Base-by-base conservation (phyloP, 2,113 vertebrate species). In the Macheiramphus alcinus region DNA sequence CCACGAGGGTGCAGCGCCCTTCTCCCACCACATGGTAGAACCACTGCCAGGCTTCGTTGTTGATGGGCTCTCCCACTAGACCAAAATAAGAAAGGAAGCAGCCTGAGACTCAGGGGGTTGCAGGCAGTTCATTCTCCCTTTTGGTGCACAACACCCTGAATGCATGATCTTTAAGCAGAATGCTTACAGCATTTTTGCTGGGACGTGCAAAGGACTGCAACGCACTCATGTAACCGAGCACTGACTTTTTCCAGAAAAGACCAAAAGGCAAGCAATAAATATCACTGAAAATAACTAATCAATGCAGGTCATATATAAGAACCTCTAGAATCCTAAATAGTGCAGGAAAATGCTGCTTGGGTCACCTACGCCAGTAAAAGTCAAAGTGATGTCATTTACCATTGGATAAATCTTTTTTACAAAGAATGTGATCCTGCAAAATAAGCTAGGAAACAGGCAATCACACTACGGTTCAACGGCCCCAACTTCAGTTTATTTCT, bases 31-130 rank as follows among this genome's bases (percentile, higher is more conserved):
- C 98, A 2, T 97, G 93, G 96, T 99, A 96, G 94, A 99, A 99
- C 99, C 99, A 99, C 45, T 99, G 98, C 99, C 99, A 99, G 16
- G 99, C 99, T 95, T 99, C 99, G 0, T 98, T 97, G 98, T 99
- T 99, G 94, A 99, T 99, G 66, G 99, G 99, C 79, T 99, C 99
- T 85, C 99, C 99, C 93, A 99, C 99, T 99, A 95, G 78, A 97
- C 26, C 65, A 92, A 73, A 93, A 55, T 11, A 84, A 50, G 26
- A 94, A 96, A 81, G 45, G 45, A 86, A 95, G 66, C 63, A 72
- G 23, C 15, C 40, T 91, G 56, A 95, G 43, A 40, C 14, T 40
- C 71, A 9, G 21, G 25, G 66, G 13, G 42, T 31, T 84, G 43
- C n/a, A 73, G 62, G 34, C 45, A 73, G 56, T 29, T 85, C 20